phyloP scores from a whole-genome alignment of 2,113 vertebrate genomes.

The Amazona guildingii region DNA sequence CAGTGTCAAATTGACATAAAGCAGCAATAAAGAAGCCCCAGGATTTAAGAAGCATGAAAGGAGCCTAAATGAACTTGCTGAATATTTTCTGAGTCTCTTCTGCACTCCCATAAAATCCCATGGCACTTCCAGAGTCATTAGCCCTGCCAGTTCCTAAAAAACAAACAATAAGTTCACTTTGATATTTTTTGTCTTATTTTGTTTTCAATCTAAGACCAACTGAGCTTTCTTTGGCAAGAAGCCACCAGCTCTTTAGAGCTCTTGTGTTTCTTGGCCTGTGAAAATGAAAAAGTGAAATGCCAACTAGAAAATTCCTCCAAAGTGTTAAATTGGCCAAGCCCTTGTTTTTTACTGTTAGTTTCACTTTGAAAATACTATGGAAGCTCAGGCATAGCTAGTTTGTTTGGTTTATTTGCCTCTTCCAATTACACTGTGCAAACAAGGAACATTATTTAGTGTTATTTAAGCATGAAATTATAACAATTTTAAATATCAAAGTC shows the following conservation, averaged over 20 bases:
- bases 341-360: conserved; percentile 25
- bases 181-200: not conserved
- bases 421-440: conserved; percentile 77
- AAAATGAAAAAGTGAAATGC: conserved; percentile 7
- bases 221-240: conserved; percentile 50
- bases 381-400: conserved; percentile 57
- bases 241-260: conserved; percentile 30
- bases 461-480: conserved; percentile 83
- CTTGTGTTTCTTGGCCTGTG: not conserved
- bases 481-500: conserved; percentile 77
- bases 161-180: conserved; percentile 22
- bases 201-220: not conserved
- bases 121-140: conserved; percentile 25
- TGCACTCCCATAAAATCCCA: conserved; percentile 31
- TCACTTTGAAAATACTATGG: conserved; percentile 34
- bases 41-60: conserved; percentile 43
- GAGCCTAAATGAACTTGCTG: conserved; percentile 47
- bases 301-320: conserved; percentile 21
- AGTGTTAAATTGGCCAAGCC: conserved; percentile 17
- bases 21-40: conserved; percentile 28
- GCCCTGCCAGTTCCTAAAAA: conserved; percentile 30
- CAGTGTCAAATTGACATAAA: conserved; percentile 35
- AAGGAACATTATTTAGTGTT: conserved; percentile 76
- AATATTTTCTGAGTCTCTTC: conserved; percentile 42
- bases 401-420: conserved; percentile 70